phyloP scores from a whole-genome alignment of 2,113 vertebrate genomes.

The Apus apus region DNA sequence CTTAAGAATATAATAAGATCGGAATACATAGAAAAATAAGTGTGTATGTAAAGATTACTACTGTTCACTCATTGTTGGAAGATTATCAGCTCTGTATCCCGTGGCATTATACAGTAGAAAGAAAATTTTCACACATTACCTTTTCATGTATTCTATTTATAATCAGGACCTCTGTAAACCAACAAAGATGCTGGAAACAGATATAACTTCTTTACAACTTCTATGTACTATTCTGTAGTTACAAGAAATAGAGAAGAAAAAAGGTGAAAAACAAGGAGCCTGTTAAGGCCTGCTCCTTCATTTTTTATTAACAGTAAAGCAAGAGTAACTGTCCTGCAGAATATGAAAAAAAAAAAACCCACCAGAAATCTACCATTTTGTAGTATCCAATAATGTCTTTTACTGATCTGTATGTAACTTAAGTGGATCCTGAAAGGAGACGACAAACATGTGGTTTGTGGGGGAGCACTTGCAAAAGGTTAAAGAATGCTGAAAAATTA shows the following conservation, averaged over 20 bases:
- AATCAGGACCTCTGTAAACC: not conserved
- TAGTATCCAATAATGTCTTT: not conserved
- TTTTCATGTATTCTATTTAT: constrained; percentile 37
- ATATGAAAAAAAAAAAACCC: not conserved
- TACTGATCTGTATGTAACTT: not conserved
- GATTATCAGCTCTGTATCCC: not conserved
- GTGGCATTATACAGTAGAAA: not conserved
- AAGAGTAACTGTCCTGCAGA: not conserved
- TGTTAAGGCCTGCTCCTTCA: not conserved
- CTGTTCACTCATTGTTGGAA: not conserved
- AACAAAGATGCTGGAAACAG: not conserved
- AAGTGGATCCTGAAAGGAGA: not conserved
- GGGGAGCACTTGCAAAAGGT: not conserved
- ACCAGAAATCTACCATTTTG: not conserved
- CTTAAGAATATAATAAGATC: not conserved
- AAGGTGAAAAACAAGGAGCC: not conserved
- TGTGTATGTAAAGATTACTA: not conserved
- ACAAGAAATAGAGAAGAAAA: not conserved
- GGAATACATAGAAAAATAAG: not conserved
- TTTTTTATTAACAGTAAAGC: constrained; percentile 15
- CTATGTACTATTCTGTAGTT: not conserved
- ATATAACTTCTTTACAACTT: not conserved
- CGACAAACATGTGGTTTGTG: not conserved
- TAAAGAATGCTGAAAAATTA: not conserved
- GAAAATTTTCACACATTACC: not conserved